Evolutionary conservation across 2,113 vertebrate species (phyloP), one percentile per base, ranked within the genome.

Genomic region (Australoheros scitulus): DNA sequence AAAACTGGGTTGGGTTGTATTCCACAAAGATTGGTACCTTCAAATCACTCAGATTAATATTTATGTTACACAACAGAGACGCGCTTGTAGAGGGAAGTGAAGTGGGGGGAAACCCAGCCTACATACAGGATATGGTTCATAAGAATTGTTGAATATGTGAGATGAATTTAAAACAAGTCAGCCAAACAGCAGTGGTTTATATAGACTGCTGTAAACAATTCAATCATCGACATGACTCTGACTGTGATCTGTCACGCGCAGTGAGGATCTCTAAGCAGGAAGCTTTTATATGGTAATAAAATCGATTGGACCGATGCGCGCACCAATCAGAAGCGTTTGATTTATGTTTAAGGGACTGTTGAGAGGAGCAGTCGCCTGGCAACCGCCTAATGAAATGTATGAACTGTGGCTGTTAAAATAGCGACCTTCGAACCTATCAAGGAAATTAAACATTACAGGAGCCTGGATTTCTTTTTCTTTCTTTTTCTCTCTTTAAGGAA

Each of bases 281-380:
- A 89, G 87, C 89, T 91, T 91, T 91, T 89, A 89, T 90, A 89
- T 94, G 92, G 87, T 89, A 92, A 93, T 90, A 82, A 85, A 70
- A 94, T 91, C 89, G 91, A 91, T 91, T 87, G 91, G 86, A 82
- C 20, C 43, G 7, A 72, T 50, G 88, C 80, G 83, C 76, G 88
- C 88, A 86, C 91, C 92, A 93, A 94, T 94, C 90, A 92, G 60
- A 84, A 63, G 83, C 92, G 29, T 90, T 83, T 93, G 93, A 93
- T 92, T 92, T 91, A 92, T 91, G 87, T 91, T 89, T 92, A 82
- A 87, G 86, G 81, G 87, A 89, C 90, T 88, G 78, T 88, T 89
- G 88, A 92, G 89, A 77, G 79, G 72, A 83, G 80, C 74, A 92
- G 94, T 94, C 92, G 93, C 94, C 76, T 93, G 92, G 94, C 94